Evolutionary conservation across 2,113 vertebrate species (phyloP), one percentile per base, ranked within the genome.

Genomic region (Silurus glanis): DNA sequence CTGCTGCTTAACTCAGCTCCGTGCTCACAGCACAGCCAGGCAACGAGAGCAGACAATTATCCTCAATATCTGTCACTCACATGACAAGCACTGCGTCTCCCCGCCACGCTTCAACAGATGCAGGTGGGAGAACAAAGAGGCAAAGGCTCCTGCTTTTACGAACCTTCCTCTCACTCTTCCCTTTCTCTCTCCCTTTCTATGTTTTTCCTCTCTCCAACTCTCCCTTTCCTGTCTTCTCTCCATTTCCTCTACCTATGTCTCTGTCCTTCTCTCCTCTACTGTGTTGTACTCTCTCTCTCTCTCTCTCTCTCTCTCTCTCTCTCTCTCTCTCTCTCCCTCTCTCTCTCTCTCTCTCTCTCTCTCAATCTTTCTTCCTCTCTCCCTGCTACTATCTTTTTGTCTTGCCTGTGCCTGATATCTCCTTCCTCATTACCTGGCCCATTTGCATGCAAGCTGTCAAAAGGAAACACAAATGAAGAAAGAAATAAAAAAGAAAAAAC

Each of bases 31-130:
- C 87, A 88, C 88, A 89, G 85, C 75, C 84, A 84, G 81, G 78
- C 84, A 86, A 84, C 81, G 85, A 87, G 89, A 87, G 82, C 75
- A 88, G 87, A 89, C 90, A 91, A 91, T 91, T 91, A 91, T 89
- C 88, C 87, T 89, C 90, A 90, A 90, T 90, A 91, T 89, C 88
- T 91, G 90, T 91, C 90, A 91, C 86, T 91, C 88, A 89, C 85
- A 91, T 89, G 88, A 91, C 90, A 91, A 83, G 90, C 85, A 72
- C 87, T 51, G 88, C 80, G 80, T 89, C 87, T 86, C 83, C 85
- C 64, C 81, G 83, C 90, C 75, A 82, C 81, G 82, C 88, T 90
- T 84, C 90, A 86, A 74, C 87, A 88, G 84, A 88, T 87, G 85
- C 87, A 88, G 87, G 88, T 89, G 87, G 83, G 81, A 85, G 88